Conservation (phyloP, 2,113 vertebrate genomes). For the Anguilla japonica region DNA sequence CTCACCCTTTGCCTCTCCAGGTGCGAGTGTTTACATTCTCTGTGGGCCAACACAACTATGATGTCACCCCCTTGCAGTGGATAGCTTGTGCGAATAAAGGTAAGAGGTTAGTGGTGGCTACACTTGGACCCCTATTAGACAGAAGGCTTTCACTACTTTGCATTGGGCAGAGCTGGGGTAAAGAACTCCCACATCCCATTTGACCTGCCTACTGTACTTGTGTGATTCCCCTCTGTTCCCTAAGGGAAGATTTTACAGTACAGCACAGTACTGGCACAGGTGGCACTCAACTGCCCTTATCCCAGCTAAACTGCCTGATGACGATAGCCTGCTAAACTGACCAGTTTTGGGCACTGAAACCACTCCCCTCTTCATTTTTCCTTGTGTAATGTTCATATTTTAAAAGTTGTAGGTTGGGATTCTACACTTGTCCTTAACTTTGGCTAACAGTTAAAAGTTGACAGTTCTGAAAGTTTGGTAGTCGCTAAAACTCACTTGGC, state of each 20-base stretch:
- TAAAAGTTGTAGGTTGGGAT: neutral
- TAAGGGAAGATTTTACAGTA: neutral
- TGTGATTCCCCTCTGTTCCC: neutral
- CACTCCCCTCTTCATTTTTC: neutral
- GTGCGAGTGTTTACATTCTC: constrained; percentile 97
- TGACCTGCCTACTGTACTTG: neutral
- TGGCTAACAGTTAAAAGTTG: no score
- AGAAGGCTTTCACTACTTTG: neutral
- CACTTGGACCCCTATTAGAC: neutral
- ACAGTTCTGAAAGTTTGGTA: no score
- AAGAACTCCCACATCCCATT: neutral
- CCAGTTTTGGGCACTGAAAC: neutral
- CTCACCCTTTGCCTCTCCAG: constrained; percentile 46
- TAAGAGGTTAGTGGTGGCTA: constrained; percentile 47
- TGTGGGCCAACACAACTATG: constrained; percentile 97
- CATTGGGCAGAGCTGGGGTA: neutral
- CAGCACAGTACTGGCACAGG: neutral
- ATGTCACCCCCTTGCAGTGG: constrained; percentile 97
- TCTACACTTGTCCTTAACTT: no score
- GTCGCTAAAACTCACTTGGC: no score
- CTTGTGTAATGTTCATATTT: neutral
- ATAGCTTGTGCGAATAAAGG: constrained; percentile 98
- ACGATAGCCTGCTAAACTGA: neutral
- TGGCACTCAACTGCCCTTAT: neutral
- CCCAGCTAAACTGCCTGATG: neutral